Evolutionary conservation across 2,888 invertebrate species (phyloP).

Genomic region (Cristatella mucedo): DNA sequence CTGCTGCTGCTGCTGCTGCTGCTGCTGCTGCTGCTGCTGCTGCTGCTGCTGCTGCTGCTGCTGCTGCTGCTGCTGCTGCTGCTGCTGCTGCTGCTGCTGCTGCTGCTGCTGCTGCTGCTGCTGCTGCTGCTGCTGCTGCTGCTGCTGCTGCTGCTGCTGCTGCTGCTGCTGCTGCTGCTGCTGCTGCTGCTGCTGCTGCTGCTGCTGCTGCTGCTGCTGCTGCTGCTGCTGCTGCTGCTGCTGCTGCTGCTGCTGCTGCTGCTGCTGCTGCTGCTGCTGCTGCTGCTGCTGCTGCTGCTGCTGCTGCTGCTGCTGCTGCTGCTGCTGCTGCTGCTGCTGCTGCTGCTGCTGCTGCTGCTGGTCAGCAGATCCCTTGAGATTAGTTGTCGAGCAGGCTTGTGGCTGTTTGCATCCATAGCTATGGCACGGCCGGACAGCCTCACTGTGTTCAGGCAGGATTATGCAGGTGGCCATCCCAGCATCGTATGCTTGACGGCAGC

Average conservation of each 20-base stretch:
- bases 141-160: conserved; percentile 7
- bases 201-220: conserved; percentile 7
- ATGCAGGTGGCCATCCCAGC: too few species aligned
- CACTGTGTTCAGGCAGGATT: too few species aligned
- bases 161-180: conserved; percentile 7
- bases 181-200: conserved; percentile 8
- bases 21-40: conserved; percentile 8
- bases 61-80: conserved; percentile 8
- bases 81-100: conserved; percentile 6
- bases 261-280: background rate
- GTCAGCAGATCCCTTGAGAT: conserved; percentile 4
- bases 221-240: conserved; percentile 7
- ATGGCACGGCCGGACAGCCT: too few species aligned
- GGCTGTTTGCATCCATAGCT: too few species aligned
- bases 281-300: conserved; percentile 8
- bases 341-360: conserved; percentile 5
- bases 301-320: conserved; percentile 7
- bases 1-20: conserved; percentile 8
- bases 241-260: conserved; percentile 7
- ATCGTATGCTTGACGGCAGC: too few species aligned
- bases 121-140: conserved; percentile 8
- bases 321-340: conserved; percentile 7
- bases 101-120: conserved; percentile 7
- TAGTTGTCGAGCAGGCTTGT: too few species aligned
- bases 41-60: conserved; percentile 6